Conservation (phyloP, 2,113 vertebrate genomes). For the Pachycephala philippinensis region DNA sequence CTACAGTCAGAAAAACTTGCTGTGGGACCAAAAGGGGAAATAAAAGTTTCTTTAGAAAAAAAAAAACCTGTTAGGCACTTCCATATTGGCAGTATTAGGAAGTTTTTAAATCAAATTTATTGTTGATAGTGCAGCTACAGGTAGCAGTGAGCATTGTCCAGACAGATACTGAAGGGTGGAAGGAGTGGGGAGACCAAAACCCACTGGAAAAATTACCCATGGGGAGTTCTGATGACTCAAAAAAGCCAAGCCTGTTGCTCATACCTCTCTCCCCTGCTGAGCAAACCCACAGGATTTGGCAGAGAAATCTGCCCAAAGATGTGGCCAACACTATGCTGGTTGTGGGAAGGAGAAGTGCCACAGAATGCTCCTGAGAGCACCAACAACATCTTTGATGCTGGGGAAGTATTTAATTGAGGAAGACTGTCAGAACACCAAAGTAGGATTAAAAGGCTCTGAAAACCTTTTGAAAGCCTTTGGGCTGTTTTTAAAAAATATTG, state of each 20-base stretch:
- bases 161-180: neutral
- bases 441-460: neutral
- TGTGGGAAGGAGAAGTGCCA: neutral
- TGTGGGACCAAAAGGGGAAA: neutral
- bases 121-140: neutral
- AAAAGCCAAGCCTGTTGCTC: neutral
- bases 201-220: neutral
- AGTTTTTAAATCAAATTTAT: neutral
- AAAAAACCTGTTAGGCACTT: neutral
- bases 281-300: neutral
- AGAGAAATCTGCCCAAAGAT: neutral
- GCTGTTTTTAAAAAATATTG: neutral
- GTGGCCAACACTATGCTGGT: rapidly evolving
- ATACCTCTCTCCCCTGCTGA: neutral
- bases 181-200: neutral
- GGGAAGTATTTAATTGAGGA: neutral
- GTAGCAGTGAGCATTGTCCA: neutral
- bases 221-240: neutral
- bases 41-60: neutral
- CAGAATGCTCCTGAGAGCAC: neutral
- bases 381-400: neutral
- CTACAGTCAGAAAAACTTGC: neutral
- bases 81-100: neutral
- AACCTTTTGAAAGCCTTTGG: neutral
- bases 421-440: neutral